Conservation (phyloP, 2,888 invertebrate genomes). For the Tenthredo scrophulariae region DNA sequence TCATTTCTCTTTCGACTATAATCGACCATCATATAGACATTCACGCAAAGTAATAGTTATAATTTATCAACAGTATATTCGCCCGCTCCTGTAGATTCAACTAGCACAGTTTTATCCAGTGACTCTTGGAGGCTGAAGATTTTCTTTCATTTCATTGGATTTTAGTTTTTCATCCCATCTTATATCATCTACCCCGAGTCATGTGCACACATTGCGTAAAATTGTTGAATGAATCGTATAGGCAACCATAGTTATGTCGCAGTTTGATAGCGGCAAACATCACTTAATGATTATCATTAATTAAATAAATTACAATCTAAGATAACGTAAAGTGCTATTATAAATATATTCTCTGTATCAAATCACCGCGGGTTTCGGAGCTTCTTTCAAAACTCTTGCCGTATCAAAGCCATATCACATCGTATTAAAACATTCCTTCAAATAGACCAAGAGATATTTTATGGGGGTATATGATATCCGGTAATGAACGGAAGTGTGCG, state of each 20-base stretch:
- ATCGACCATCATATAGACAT: constrained; percentile 1
- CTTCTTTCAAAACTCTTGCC: not conserved
- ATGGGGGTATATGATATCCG: not conserved
- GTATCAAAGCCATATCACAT: not conserved
- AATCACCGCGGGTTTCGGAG: not conserved
- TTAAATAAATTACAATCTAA: not conserved
- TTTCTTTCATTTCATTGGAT: not conserved
- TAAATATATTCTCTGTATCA: not conserved
- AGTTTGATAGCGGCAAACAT: constrained; percentile 22
- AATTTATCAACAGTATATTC: not conserved
- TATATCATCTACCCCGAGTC: not conserved
- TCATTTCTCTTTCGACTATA: constrained; percentile 33
- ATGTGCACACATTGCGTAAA: constrained; percentile 16
- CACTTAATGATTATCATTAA: constrained; percentile 24
- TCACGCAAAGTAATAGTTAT: not conserved
- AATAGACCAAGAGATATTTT: not conserved
- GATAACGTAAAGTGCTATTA: constrained; percentile 4
- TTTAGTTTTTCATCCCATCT: not conserved
- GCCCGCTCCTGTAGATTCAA: not conserved
- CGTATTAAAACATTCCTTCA: not conserved
- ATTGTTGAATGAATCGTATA: constrained; percentile 15
- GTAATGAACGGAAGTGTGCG: not conserved
- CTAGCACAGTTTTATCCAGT: not conserved
- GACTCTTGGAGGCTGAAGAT: not conserved
- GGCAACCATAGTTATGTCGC: not conserved